phyloP scores from a whole-genome alignment of 2,888 invertebrate genomes.

The Fabriciana adippe region DNA sequence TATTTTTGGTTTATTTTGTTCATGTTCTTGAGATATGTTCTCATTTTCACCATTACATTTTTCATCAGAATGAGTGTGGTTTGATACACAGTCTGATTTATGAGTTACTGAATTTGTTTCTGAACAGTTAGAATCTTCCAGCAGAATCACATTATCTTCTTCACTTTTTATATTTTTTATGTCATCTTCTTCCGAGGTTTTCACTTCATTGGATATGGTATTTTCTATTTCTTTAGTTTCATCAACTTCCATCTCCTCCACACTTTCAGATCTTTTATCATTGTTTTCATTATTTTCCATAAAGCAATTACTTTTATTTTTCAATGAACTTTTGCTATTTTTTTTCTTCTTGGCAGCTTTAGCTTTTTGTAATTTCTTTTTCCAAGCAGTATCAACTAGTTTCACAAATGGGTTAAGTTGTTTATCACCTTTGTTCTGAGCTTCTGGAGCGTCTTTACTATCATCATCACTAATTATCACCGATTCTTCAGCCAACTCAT shows the following conservation, averaged over 20 bases:
- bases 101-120: constrained; percentile 10
- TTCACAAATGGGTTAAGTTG: constrained; percentile 68
- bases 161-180: constrained; percentile 14
- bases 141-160: constrained; percentile 36
- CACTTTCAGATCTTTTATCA: constrained; percentile 32
- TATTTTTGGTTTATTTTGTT: constrained; percentile 32
- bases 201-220: constrained; percentile 26
- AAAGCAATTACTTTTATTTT: constrained; percentile 36
- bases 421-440: constrained; percentile 48
- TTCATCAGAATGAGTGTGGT: background rate
- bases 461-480: constrained; percentile 74
- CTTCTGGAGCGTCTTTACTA: constrained; percentile 50
- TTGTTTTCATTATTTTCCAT: constrained; percentile 35
- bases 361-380: constrained; percentile 65
- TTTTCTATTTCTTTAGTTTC: constrained; percentile 37
- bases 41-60: background rate
- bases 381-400: constrained; percentile 67
- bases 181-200: constrained; percentile 26
- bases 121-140: constrained; percentile 50
- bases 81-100: background rate
- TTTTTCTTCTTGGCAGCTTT: constrained; percentile 55
- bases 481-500: constrained; percentile 54
- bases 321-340: constrained; percentile 44
- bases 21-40: constrained; percentile 17
- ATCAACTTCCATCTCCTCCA: constrained; percentile 41